Percentiles rank a stretch among this genome's conserved stretches.
phyloP scores from a whole-genome alignment of 2,113 vertebrate species.

The Thalassoma bifasciatum region DNA sequence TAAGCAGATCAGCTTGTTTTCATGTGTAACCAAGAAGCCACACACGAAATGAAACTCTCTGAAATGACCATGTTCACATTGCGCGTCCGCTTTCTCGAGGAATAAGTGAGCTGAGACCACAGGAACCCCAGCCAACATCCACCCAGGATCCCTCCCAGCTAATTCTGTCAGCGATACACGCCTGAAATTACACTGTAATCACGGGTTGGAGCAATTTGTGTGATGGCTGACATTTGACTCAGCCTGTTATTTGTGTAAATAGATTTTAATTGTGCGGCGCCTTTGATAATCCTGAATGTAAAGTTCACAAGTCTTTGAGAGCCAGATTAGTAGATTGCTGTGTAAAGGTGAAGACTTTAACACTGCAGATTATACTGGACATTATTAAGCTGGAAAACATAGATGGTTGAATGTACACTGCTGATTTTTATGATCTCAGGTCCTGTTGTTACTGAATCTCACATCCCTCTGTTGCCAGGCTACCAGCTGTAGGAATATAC shows the following conservation, averaged over 20 bases:
- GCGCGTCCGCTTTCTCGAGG: constrained; percentile 26
- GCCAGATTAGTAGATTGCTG: neutral
- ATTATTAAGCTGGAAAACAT: neutral
- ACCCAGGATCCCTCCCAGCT: constrained; percentile 44
- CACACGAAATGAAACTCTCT: constrained; percentile 12
- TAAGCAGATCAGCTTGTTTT: constrained; percentile 70
- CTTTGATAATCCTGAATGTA: constrained; percentile 7
- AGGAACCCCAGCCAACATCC: constrained; percentile 48
- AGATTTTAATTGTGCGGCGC: constrained; percentile 37
- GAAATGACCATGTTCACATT: constrained; percentile 38
- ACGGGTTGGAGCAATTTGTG: constrained; percentile 36
- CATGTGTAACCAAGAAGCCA: constrained; percentile 44
- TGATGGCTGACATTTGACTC: constrained; percentile 30
- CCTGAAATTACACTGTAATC: constrained; percentile 53
- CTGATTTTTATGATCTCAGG: constrained; percentile 11
- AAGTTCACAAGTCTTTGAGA: neutral
- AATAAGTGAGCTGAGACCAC: constrained; percentile 45
- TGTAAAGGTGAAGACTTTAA: neutral
- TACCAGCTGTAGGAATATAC: constrained; percentile 59
- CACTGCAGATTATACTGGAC: neutral
- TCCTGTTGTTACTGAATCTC: constrained; percentile 26
- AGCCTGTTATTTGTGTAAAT: constrained; percentile 52
- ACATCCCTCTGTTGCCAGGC: constrained; percentile 75
- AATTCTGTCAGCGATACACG: constrained; percentile 47
- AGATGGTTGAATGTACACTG: neutral